These are phyloP conservation scores for Drosophila lacicola DNA, from an alignment of 2,888 invertebrate genomes.

Conservation along the genomic window DNA sequence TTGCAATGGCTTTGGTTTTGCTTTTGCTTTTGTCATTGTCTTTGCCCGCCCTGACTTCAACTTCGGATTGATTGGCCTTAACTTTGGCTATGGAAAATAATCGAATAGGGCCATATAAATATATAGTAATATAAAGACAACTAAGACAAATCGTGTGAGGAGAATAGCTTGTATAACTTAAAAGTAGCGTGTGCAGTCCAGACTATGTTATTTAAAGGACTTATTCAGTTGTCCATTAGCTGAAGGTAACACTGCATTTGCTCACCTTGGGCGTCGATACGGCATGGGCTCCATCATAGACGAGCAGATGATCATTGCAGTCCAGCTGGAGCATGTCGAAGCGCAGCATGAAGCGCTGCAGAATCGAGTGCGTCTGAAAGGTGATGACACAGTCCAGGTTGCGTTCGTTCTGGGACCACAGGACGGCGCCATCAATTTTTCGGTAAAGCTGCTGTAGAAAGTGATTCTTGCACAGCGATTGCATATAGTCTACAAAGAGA, in stretches of 20 bases:
- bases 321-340: conserved; percentile 96
- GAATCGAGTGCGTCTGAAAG: conserved; percentile 96
- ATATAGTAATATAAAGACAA: too few relatives aligned
- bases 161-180: too few relatives aligned
- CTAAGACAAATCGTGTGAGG: too few relatives aligned
- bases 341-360: conserved; percentile 97
- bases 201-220: too few relatives aligned
- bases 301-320: conserved; percentile 96
- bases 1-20: conserved; percentile 47
- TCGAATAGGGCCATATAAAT: neutral
- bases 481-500: conserved; percentile 92
- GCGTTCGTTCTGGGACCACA: conserved; percentile 95
- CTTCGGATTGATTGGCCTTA: conserved; percentile 54
- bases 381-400: conserved; percentile 96
- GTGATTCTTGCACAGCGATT: conserved; percentile 94
- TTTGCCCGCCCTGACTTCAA: neutral
- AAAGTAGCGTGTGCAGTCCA: too few relatives aligned
- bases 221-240: too few relatives aligned
- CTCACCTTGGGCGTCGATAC: conserved; percentile 94
- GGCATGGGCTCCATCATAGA: conserved; percentile 96
- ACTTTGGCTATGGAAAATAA: conserved; percentile 35
- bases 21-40: conserved; percentile 21
- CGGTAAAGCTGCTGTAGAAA: conserved; percentile 95
- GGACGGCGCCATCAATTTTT: conserved; percentile 95
- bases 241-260: neutral